phyloP scores from a whole-genome alignment of 1,140 invertebrate species.

The Augochlora pura region DNA sequence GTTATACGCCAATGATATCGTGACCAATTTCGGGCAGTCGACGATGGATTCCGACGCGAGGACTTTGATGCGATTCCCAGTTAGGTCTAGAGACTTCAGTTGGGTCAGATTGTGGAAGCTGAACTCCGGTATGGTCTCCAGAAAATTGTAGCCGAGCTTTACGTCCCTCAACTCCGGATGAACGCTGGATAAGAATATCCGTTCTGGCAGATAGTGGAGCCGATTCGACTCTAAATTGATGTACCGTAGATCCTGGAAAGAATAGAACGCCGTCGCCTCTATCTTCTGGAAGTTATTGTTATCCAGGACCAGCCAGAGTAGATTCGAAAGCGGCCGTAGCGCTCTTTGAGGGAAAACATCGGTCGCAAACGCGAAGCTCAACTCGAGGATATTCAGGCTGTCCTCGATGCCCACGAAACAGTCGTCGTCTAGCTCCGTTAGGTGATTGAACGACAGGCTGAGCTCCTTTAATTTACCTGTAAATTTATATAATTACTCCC shows the following conservation, averaged over 20 bases:
- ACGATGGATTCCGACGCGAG: conserved; percentile 67
- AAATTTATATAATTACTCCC: not conserved
- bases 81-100: conserved; percentile 73
- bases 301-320: conserved; percentile 92
- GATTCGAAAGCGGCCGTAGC: conserved; percentile 84
- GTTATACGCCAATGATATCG: conserved; percentile 80
- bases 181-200: conserved; percentile 85
- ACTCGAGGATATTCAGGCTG: conserved; percentile 90
- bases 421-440: conserved; percentile 88
- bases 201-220: conserved; percentile 83
- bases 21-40: conserved; percentile 75
- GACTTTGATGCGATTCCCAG: conserved; percentile 73
- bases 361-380: conserved; percentile 90
- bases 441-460: conserved; percentile 93
- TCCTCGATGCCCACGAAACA: conserved; percentile 88
- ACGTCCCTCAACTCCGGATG: conserved; percentile 89
- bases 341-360: conserved; percentile 89
- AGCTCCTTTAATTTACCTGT: conserved; percentile 88
- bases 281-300: conserved; percentile 91
- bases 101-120: conserved; percentile 85
- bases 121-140: conserved; percentile 85
- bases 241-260: conserved; percentile 88
- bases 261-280: conserved; percentile 82
- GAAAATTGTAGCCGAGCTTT: conserved; percentile 85
- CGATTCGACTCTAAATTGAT: conserved; percentile 93